Percentiles rank a stretch among this genome's conserved stretches.
Evolutionary conservation across 2,888 invertebrate genomes (phyloP).

Genomic region (Anarsia innoxiella): DNA sequence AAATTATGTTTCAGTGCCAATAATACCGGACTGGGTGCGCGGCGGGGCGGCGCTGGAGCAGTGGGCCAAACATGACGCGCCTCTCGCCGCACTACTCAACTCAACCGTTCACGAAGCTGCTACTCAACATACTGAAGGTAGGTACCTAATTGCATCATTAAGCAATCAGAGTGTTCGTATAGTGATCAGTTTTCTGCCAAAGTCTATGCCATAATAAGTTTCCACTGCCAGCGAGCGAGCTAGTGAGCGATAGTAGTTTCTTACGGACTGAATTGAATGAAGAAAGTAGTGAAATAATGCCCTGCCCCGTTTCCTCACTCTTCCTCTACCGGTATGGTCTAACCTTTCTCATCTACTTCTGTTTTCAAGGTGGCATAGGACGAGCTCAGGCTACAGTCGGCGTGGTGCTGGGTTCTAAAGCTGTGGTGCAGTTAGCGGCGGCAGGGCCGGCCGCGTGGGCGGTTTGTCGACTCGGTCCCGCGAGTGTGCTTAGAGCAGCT

Average conservation of each 20-base stretch:
- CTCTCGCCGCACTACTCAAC: conserved; percentile 51
- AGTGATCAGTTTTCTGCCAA: no score
- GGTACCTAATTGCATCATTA: not conserved
- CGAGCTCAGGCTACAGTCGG: conserved; percentile 47
- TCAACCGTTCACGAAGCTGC: conserved; percentile 29
- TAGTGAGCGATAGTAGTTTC: no score
- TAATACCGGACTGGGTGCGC: conserved; percentile 53
- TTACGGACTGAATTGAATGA: no score
- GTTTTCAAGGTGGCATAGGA: conserved; percentile 18
- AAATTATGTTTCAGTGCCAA: conserved; percentile 44
- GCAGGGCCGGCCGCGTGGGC: conserved; percentile 48
- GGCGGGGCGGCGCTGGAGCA: conserved; percentile 33
- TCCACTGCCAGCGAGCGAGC: no score
- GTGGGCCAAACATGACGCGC: conserved; percentile 35
- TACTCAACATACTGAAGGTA: not conserved
- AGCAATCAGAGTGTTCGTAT: no score
- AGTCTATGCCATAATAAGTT: no score
- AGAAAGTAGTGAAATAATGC: no score
- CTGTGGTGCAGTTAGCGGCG: conserved; percentile 45
- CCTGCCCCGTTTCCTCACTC: no score
- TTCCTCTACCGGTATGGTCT: no score
- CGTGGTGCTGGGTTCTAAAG: conserved; percentile 55
- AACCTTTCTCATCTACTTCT: no score
- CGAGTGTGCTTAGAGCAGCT: conserved; percentile 38
- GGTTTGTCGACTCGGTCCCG: conserved; percentile 44